Conservation (phyloP, 2,888 invertebrate species). For the Marasmarcha lunaedactyla region DNA sequence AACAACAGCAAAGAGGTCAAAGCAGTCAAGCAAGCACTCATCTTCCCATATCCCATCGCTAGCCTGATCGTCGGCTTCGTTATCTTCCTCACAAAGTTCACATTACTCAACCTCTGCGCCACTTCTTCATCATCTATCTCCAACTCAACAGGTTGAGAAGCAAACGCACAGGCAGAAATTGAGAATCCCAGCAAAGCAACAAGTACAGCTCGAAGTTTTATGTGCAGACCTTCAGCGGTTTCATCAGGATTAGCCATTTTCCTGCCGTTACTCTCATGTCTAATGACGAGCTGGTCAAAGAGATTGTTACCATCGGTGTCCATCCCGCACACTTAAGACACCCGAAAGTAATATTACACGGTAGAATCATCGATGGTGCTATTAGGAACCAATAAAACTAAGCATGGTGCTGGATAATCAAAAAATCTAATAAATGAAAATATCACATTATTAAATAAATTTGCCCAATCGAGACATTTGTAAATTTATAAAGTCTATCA, state of each 20-base stretch:
- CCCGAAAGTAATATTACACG: too few relatives aligned
- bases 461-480: too few relatives aligned
- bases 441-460: too few relatives aligned
- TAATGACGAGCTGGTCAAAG: conserved; percentile 33
- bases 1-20: conserved; percentile 44
- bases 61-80: conserved; percentile 59
- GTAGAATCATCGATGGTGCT: too few relatives aligned
- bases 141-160: conserved; percentile 53
- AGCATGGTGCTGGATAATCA: too few relatives aligned
- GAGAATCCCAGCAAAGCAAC: conserved; percentile 55
- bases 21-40: conserved; percentile 53
- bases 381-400: too few relatives aligned
- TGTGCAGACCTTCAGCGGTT: conserved; percentile 28
- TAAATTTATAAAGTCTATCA: too few relatives aligned
- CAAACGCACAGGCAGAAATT: conserved; percentile 56
- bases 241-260: conserved; percentile 17
- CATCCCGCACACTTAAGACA: conserved; percentile 21
- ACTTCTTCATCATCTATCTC: conserved; percentile 56
- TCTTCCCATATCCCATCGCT: conserved; percentile 51
- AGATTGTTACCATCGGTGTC: conserved; percentile 38
- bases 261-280: conserved; percentile 31
- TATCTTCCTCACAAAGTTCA: conserved; percentile 56
- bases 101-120: conserved; percentile 48
- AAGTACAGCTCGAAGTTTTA: conserved; percentile 43
- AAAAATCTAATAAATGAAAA: too few relatives aligned